phyloP scores from a whole-genome alignment of 2,888 invertebrate species.

The Steinernema hermaphroditum region DNA sequence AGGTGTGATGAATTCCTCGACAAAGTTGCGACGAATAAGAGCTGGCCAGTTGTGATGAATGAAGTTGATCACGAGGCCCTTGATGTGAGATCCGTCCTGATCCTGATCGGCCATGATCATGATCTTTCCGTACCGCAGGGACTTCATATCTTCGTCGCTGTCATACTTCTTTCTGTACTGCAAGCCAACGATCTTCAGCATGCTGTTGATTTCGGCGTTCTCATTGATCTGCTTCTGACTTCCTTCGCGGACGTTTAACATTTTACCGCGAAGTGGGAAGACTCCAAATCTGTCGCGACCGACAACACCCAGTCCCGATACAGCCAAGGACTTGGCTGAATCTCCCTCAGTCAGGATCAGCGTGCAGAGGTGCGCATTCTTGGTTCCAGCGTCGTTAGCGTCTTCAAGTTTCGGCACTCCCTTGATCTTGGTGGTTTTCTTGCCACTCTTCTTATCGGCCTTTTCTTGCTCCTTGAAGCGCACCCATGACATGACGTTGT shows the following conservation, averaged over 20 bases:
- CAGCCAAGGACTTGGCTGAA: constrained; percentile 95
- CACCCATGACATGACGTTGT: constrained; percentile 91
- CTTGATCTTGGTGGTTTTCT: constrained; percentile 85
- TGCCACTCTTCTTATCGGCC: constrained; percentile 78
- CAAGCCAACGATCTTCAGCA: constrained; percentile 93
- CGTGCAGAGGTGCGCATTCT: constrained; percentile 84
- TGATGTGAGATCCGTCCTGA: constrained; percentile 99
- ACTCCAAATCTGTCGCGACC: constrained; percentile 76
- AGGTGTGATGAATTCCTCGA: constrained; percentile 99
- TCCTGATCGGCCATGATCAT: constrained; percentile 99
- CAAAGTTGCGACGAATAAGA: constrained; percentile 78
- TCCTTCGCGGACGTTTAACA: constrained; percentile 94
- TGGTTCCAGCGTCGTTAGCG: constrained; percentile 92
- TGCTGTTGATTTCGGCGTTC: constrained; percentile 92
- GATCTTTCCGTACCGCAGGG: constrained; percentile 87
- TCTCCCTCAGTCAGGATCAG: constrained; percentile 99
- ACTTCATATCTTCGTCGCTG: constrained; percentile 81
- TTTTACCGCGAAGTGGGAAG: constrained; percentile 92
- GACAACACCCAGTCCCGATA: constrained; percentile 87
- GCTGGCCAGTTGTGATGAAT: constrained; percentile 98
- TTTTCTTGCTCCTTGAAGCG: constrained; percentile 83
- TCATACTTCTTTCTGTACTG: constrained; percentile 94
- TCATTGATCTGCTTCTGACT: constrained; percentile 92
- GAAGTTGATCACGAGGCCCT: constrained; percentile 96
- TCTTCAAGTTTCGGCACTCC: constrained; percentile 86